phyloP scores from a whole-genome alignment of 2,113 vertebrate species.

The Strix uralensis region DNA sequence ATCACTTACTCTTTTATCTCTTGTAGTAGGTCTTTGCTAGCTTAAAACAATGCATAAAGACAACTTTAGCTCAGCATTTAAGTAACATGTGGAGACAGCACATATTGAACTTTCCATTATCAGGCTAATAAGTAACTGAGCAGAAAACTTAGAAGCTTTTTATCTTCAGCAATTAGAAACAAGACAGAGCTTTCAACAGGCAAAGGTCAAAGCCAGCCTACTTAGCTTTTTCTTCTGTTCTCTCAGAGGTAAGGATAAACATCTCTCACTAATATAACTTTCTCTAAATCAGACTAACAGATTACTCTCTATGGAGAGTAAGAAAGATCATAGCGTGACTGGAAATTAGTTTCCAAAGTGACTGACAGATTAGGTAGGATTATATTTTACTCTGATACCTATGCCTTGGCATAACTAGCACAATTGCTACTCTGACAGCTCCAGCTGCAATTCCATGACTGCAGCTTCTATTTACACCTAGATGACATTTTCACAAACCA shows the following conservation, averaged over 20 bases:
- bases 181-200: not conserved
- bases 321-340: not conserved
- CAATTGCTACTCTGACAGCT: not conserved
- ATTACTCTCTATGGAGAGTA: not conserved
- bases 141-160: not conserved
- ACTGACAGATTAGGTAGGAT: not conserved
- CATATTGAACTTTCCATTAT: not conserved
- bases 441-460: not conserved
- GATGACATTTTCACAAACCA: not conserved
- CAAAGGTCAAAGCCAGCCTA: not conserved
- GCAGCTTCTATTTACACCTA: not conserved
- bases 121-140: conserved; percentile 10
- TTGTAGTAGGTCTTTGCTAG: not conserved
- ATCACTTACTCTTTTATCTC: not conserved
- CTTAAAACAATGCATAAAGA: not conserved
- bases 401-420: not conserved
- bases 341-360: not conserved
- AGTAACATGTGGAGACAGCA: not conserved
- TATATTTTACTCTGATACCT: not conserved
- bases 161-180: not conserved
- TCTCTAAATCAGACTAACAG: not conserved
- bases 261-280: not conserved
- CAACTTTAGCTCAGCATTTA: not conserved
- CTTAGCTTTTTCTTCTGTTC: not conserved
- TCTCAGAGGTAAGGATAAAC: not conserved